phyloP scores from a whole-genome alignment of 2,797 vertebrate species.

The Eutrigla gurnardus region DNA sequence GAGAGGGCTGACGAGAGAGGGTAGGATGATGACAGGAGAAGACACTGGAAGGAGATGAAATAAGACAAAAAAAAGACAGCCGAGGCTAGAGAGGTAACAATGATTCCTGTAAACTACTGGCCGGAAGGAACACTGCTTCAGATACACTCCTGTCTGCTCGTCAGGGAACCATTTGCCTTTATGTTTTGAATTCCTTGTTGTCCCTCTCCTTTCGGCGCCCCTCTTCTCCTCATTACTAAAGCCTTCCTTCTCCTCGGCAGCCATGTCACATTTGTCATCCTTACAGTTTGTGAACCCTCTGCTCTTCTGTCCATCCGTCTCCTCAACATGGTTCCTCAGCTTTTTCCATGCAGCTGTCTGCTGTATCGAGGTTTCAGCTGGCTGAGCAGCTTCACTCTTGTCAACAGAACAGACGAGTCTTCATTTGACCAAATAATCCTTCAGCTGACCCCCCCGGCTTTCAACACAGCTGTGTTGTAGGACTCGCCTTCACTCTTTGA shows the following conservation, averaged over 20 bases:
- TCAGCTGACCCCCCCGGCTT: slow-evolving; percentile 20
- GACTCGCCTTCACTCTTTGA: slow-evolving; percentile 2
- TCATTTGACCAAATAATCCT: slow-evolving; percentile 39
- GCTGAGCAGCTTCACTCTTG: slow-evolving; percentile 41
- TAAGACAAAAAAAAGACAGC: slow-evolving; percentile 42
- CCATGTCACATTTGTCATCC: slow-evolving; percentile 58
- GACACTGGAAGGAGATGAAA: slow-evolving; percentile 41
- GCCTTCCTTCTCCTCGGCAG: slow-evolving; percentile 28
- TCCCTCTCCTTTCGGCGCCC: not conserved
- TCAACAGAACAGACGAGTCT: slow-evolving; percentile 38
- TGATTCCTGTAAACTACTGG: slow-evolving; percentile 53
- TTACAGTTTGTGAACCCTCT: slow-evolving; percentile 37
- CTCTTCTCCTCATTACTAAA: slow-evolving; percentile 35
- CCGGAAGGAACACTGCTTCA: slow-evolving; percentile 36
- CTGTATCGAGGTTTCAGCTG: slow-evolving; percentile 31
- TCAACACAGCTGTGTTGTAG: slow-evolving; percentile 4
- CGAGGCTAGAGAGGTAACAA: slow-evolving; percentile 39
- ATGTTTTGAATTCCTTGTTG: slow-evolving; percentile 31
- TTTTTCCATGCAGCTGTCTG: slow-evolving; percentile 25
- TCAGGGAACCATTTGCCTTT: slow-evolving; percentile 13
- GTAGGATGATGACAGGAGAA: slow-evolving; percentile 27
- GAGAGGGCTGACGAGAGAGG: slow-evolving; percentile 30
- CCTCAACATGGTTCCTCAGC: slow-evolving; percentile 24
- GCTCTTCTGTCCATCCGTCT: slow-evolving; percentile 1
- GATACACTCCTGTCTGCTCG: slow-evolving; percentile 32